Base-by-base conservation (phyloP, 2,888 invertebrate genomes). In the Drosophila nigricruria region DNA sequence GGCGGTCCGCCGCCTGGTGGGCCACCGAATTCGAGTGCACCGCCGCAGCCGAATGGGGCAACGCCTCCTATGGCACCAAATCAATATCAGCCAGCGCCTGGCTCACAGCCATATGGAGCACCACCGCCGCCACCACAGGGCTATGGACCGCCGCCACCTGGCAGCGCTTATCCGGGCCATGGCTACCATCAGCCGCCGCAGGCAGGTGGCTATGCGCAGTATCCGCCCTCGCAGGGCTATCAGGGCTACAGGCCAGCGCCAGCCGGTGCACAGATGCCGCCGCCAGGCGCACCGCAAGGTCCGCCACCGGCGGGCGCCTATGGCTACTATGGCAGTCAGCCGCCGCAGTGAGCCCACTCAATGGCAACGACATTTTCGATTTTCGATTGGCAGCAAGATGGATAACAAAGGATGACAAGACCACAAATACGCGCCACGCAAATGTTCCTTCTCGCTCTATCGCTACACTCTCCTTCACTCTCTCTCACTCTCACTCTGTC, bases 291-390 rank as follows among this genome's bases (percentile, higher is more conserved):
- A 45, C 90, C 91, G 5, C 92, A 92, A 65, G 92, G 92, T 45
- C 92, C 92, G 36, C 92, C 92, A 30, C 96, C 96, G 8, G 96
- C 96, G 77, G 95, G 95, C 66, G 95, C 95, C 69, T 97, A 97
- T 91, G 95, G 96, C 42, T 97, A 96, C 92, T 97, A 96, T 91
- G 95, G 96, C 57, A 96, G 96, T 91, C 96, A 97, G 87, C 97
- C 97, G 71, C 96, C 96, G 36, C 93, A 92, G 79, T 92, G 90
- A 90, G 49, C 52, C 50, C 52, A 47, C 1, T 43, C 5, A 23
- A 20, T 32, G 25, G 12, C 27, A 36, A 3, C 34, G 18, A 25
- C n/a, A 16, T n/a, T n/a, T n/a, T n/a, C n/a, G n/a, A 45, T 25
- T 45, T 47, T n/a, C 47, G 18, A 25, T 30, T 43, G 40, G 40